A percentile compares a stretch with the other conserved stretches of the same genome.
phyloP scores from a whole-genome alignment of 2,888 invertebrate genomes.

The Lycia hirtaria region DNA sequence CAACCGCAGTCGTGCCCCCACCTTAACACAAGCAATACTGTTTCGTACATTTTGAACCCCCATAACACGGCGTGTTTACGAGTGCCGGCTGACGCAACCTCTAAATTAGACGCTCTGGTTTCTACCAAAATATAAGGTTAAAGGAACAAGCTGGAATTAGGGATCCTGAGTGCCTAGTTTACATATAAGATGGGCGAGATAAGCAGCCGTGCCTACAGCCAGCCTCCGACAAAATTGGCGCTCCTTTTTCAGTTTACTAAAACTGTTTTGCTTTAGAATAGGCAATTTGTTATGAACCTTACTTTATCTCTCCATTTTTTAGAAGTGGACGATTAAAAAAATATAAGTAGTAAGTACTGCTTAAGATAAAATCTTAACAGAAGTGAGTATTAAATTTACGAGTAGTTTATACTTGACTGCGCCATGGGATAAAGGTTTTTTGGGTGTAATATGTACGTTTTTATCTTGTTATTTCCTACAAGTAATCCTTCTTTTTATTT shows the following conservation, averaged over 20 bases:
- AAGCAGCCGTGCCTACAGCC: slow-evolving; percentile 16
- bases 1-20: not conserved
- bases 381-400: no score
- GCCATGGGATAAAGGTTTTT: no score
- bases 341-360: no score
- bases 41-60: slow-evolving; percentile 37
- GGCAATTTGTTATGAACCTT: not conserved
- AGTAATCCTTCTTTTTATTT: no score
- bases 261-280: not conserved
- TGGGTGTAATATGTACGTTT: no score
- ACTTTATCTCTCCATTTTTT: not conserved
- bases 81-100: slow-evolving; percentile 24
- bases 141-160: slow-evolving; percentile 29
- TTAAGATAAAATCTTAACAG: no score
- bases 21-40: slow-evolving; percentile 11
- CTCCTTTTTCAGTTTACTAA: slow-evolving; percentile 9
- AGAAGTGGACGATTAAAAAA: no score
- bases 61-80: slow-evolving; percentile 41
- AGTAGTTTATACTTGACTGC: no score
- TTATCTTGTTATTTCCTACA: no score
- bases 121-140: slow-evolving; percentile 33
- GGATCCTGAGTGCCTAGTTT: slow-evolving; percentile 27
- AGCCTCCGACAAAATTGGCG: slow-evolving; percentile 3
- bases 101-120: slow-evolving; percentile 40
- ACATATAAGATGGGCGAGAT: slow-evolving; percentile 28